Conservation (phyloP, 2,888 invertebrate genomes). For the Drosophila stalkeri region DNA sequence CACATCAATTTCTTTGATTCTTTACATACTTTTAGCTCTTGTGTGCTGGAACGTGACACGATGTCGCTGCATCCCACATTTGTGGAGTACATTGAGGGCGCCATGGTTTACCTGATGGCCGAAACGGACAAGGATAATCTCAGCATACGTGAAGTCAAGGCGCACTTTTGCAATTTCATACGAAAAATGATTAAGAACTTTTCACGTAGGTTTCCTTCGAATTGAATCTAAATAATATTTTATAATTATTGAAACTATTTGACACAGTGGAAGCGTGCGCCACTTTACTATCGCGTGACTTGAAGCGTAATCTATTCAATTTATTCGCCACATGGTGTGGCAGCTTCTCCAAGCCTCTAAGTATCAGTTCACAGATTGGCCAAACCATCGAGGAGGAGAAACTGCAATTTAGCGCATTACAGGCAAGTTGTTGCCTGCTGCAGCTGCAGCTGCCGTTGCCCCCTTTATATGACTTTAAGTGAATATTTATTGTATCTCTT, state of each 20-base stretch:
- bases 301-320: conserved; percentile 94
- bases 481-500: neutral
- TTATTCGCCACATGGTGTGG: conserved; percentile 98
- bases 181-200: conserved; percentile 97
- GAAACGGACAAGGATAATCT: conserved; percentile 97
- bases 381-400: conserved; percentile 86
- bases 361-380: conserved; percentile 85
- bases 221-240: neutral
- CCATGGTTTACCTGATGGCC: conserved; percentile 94
- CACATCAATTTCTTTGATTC: neutral
- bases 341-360: conserved; percentile 91
- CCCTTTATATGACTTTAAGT: neutral
- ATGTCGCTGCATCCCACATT: conserved; percentile 94
- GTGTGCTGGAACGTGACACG: conserved; percentile 92
- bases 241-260: conserved; percentile 5
- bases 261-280: conserved; percentile 93
- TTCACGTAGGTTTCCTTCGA: conserved; percentile 89
- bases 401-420: conserved; percentile 88
- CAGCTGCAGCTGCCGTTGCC: neutral
- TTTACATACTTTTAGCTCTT: conserved; percentile 87
- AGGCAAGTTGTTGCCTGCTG: conserved; percentile 78
- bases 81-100: conserved; percentile 98
- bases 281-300: conserved; percentile 93
- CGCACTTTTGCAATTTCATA: conserved; percentile 97
- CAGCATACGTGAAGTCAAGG: conserved; percentile 94